Evolutionary conservation across 2,888 invertebrate genomes (phyloP).

Genomic region (Chloroclysta siterata): DNA sequence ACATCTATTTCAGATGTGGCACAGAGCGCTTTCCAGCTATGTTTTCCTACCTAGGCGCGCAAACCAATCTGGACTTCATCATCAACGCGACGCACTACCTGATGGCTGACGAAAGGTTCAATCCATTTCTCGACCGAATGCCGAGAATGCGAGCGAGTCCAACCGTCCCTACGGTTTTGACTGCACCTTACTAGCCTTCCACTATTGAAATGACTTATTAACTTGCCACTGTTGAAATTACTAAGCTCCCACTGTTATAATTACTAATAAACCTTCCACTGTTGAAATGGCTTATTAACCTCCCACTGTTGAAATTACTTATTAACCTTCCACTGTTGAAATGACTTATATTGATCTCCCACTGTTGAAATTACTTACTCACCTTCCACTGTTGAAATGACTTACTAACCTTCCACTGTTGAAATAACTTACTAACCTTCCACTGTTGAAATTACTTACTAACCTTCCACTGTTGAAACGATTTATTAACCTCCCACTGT

Average conservation of each 20-base stretch:
- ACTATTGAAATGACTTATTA: not conserved
- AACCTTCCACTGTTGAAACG: not conserved
- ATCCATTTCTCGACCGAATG: conserved; percentile 60
- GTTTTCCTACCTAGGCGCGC: conserved; percentile 67
- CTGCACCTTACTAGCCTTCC: conserved; percentile 2
- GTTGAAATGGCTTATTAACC: too few species aligned
- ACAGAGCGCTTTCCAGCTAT: conserved; percentile 74
- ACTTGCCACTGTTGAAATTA: too few species aligned
- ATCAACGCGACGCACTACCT: conserved; percentile 60
- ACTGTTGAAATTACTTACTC: too few species aligned
- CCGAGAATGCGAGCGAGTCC: conserved; percentile 15
- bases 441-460: not conserved
- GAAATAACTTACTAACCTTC: too few species aligned
- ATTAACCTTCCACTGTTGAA: too few species aligned
- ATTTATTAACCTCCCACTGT: too few species aligned
- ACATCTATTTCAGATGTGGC: conserved; percentile 62
- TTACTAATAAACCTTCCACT: too few species aligned
- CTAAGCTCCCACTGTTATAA: too few species aligned
- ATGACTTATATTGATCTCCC: too few species aligned
- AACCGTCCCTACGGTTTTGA: not conserved
- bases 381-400: too few species aligned
- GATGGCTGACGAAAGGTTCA: conserved; percentile 64
- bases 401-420: too few species aligned
- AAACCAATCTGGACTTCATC: conserved; percentile 66
- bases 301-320: too few species aligned